These are phyloP conservation scores for Junonia oenone DNA, from an alignment of 2,888 invertebrate species.

Conservation along the genomic window DNA sequence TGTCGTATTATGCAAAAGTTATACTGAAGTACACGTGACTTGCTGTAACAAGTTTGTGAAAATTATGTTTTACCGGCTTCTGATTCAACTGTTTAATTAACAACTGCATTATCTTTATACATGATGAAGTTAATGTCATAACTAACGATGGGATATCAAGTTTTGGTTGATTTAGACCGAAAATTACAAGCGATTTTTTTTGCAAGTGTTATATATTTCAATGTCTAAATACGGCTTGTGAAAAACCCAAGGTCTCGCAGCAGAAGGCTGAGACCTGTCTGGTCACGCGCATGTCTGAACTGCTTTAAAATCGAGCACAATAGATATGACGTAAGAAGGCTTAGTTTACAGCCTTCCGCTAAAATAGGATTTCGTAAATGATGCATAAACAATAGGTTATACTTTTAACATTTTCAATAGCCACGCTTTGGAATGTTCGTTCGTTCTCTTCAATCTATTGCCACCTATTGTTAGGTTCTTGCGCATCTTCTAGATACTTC, in stretches of 20 bases:
- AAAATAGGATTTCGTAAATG: neutral
- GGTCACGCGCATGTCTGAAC: constrained; percentile 41
- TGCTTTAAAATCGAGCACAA: constrained; percentile 24
- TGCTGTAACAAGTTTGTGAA: neutral
- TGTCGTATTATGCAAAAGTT: constrained; percentile 44
- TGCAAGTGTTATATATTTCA: constrained; percentile 8
- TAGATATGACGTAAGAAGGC: constrained; percentile 23
- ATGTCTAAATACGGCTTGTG: constrained; percentile 33
- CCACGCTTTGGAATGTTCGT: neutral
- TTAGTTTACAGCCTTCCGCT: constrained; percentile 12
- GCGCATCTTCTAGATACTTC: too few relatives aligned
- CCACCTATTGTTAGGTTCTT: too few relatives aligned
- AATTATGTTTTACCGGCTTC: neutral
- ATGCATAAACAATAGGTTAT: neutral
- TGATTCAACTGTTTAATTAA: neutral
- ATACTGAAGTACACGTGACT: constrained; percentile 12
- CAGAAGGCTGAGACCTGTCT: constrained; percentile 43
- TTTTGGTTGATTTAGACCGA: too few relatives aligned
- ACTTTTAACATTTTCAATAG: neutral
- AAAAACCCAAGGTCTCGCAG: constrained; percentile 71
- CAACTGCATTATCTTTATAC: too few relatives aligned
- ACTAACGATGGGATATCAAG: too few relatives aligned
- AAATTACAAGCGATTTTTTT: neutral
- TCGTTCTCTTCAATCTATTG: too few relatives aligned
- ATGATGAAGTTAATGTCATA: too few relatives aligned